Evolutionary conservation across 2,888 invertebrate genomes (phyloP).

Genomic region (Leptodirus hochenwartii): DNA sequence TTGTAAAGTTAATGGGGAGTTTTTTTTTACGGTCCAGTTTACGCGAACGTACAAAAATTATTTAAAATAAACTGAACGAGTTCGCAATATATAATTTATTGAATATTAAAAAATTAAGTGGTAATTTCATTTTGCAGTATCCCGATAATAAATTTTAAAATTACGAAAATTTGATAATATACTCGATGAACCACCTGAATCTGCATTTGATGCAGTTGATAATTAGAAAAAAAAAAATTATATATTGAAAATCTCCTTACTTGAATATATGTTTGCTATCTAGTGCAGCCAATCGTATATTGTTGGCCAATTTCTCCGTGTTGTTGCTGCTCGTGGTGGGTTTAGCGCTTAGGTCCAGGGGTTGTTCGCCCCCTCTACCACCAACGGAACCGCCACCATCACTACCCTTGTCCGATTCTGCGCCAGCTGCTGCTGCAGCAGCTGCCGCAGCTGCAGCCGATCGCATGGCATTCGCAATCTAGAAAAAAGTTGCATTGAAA

Average conservation of each 20-base stretch:
- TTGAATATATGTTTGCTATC: constrained; percentile 49
- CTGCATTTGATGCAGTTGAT: constrained; percentile 23
- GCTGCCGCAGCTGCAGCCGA: constrained; percentile 7
- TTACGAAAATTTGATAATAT: too few relatives aligned
- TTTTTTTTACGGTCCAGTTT: too few relatives aligned
- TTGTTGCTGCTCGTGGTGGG: constrained; percentile 28
- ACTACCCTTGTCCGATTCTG: constrained; percentile 28
- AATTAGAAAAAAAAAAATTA: too few relatives aligned
- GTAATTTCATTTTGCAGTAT: too few relatives aligned
- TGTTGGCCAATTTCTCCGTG: constrained; percentile 18
- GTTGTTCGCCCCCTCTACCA: constrained; percentile 43
- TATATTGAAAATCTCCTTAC: constrained; percentile 35
- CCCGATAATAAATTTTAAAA: too few relatives aligned
- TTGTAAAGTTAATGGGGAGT: too few relatives aligned
- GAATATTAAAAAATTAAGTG: too few relatives aligned
- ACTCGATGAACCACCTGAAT: too few relatives aligned
- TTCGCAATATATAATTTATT: too few relatives aligned
- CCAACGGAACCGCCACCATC: constrained; percentile 27
- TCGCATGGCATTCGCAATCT: constrained; percentile 17
- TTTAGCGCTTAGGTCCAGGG: constrained; percentile 73
- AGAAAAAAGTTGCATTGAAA: constrained; percentile 25
- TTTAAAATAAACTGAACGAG: too few relatives aligned
- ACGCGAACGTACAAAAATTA: too few relatives aligned
- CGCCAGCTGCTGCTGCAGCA: constrained; percentile 13
- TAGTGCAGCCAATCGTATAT: constrained; percentile 24